Base-by-base conservation (phyloP, 2,113 vertebrate genomes). In the Glaucomys volans region DNA sequence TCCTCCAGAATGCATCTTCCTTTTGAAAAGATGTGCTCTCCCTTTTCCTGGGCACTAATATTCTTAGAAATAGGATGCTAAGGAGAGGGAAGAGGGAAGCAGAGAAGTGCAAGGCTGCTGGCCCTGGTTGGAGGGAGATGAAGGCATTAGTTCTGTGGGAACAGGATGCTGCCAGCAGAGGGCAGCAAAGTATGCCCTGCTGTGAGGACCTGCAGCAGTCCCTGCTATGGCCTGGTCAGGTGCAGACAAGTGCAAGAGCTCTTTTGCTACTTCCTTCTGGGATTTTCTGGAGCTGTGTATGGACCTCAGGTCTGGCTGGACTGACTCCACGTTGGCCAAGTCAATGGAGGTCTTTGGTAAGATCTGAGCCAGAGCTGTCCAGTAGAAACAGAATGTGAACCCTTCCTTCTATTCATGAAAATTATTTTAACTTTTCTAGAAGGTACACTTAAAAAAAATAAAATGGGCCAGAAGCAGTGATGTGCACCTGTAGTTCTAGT, bases 181-280 rank as follows among this genome's bases (percentile, higher is more conserved):
- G 97, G 97, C 97, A 97, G 97, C 97, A 98, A 85, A 97, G 95
- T 83, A 87, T 52, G 64, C 75, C 42, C 75, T 35, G 87, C 66
- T 20, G 64, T 9, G 1, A 64, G 40, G 80, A n/a, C 79, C 47
- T 8, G 89, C 85, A 0, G n/a, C 10, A 62, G 17, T 1, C 44
- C 17, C 30, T 0, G 0, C 2, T 10, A 20, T 24, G 35, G 74
- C 57, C 0, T 0, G 1, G 10, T 22, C 35, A 30, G 47, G 47
- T 6, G 9, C 52, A 42, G 9, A 22, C 6, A 0, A 0, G 24
- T 8, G 24, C 2, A 35, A 76, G 74, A 18, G 40, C 18, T 40
- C 75, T 37, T 28, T 17, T 9, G 77, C 24, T 52, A 2, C 37
- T 72, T 6, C 57, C 62, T 89, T 74, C 47, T 50, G 59, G 79